Conservation (phyloP, 92 coral and sea anemone genomes). For the Palythoa grandiflora region DNA sequence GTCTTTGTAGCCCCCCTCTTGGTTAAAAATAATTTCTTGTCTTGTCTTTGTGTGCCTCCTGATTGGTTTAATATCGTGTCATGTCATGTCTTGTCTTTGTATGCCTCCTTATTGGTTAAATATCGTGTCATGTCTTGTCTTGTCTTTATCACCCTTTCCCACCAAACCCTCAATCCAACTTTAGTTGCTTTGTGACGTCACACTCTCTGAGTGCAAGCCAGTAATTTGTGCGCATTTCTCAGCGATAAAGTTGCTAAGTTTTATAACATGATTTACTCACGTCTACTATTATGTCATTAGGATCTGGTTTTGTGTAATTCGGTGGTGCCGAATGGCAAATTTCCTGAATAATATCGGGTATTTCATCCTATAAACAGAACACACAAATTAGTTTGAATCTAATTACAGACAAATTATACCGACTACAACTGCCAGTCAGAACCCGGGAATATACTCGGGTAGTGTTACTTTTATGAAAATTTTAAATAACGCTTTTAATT, state of each 20-base stretch:
- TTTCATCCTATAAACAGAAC: constrained; percentile 66
- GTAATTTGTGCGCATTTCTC: not conserved
- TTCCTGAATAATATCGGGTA: constrained; percentile 67
- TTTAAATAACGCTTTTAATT: no score
- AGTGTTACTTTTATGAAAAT: not conserved
- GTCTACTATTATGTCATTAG: constrained; percentile 75
- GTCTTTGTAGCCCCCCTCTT: no score
- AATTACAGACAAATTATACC: not conserved
- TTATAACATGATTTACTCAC: constrained; percentile 44
- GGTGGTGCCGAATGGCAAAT: constrained; percentile 61
- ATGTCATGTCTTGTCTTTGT: no score
- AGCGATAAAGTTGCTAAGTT: not conserved
- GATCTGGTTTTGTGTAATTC: constrained; percentile 47
- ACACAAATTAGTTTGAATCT: no score
- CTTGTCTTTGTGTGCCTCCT: no score
- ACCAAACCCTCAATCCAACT: not conserved
- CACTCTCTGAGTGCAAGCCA: no score
- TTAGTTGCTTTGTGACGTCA: not conserved
- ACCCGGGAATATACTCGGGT: no score
- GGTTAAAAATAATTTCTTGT: no score
- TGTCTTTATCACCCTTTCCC: not conserved
- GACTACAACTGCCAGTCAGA: no score
- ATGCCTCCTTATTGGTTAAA: no score
- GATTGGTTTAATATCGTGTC: no score
- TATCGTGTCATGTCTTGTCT: no score